phyloP scores from a whole-genome alignment of 2,113 vertebrate genomes.

The Verasper variegatus region DNA sequence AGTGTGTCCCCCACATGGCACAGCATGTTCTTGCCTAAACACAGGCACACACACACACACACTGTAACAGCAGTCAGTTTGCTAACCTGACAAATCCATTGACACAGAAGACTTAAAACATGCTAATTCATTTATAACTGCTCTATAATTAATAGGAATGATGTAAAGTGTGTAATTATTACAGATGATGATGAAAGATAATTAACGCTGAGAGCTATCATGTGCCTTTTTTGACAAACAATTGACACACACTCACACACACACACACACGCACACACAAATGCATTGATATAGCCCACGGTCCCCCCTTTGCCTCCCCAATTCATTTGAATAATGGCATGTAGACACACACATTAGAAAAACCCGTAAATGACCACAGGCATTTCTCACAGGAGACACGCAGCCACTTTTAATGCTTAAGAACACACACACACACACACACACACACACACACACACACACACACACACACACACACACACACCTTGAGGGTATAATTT shows the following conservation, averaged over 20 bases:
- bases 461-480: neutral
- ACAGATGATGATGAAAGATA: slow-evolving; percentile 2
- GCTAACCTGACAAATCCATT: too few relatives aligned
- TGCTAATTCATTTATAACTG: slow-evolving; percentile 32
- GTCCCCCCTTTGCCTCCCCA: slow-evolving; percentile 18
- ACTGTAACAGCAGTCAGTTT: too few relatives aligned
- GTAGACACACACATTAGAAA: slow-evolving; percentile 65
- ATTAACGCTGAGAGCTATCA: slow-evolving; percentile 45
- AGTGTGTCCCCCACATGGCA: too few relatives aligned
- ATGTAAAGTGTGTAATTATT: slow-evolving; percentile 29
- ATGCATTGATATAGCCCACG: neutral
- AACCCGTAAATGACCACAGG: slow-evolving; percentile 51
- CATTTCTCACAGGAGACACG: slow-evolving; percentile 56
- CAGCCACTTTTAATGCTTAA: slow-evolving; percentile 38
- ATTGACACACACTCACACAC: neutral
- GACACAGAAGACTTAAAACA: neutral
- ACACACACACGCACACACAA: neutral
- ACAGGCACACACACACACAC: too few relatives aligned
- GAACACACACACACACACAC: neutral
- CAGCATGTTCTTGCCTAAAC: too few relatives aligned
- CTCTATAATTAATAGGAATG: slow-evolving; percentile 35
- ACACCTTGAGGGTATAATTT: slow-evolving; percentile 49
- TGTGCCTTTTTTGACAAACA: slow-evolving; percentile 22
- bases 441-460: neutral
- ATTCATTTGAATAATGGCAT: slow-evolving; percentile 71